phyloP scores from a whole-genome alignment of 2,113 vertebrate species.

The Forbesichthys agassizii region DNA sequence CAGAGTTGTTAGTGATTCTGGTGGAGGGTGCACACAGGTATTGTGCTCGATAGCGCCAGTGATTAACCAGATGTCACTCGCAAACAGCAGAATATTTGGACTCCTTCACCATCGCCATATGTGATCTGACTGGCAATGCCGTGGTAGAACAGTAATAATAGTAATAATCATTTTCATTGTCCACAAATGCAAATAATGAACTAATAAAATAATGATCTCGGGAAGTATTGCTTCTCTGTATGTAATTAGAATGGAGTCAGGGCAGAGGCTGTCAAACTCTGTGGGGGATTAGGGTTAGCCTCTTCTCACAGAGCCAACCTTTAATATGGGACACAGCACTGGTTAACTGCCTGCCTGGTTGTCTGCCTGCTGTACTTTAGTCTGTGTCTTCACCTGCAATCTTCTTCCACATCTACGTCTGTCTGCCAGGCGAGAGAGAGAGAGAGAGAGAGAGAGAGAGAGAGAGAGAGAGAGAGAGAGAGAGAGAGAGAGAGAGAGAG shows the following conservation, averaged over 20 bases:
- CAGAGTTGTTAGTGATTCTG: neutral
- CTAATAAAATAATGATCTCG: no score
- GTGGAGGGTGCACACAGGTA: neutral
- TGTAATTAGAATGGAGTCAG: constrained; percentile 7
- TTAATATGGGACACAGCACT: no score
- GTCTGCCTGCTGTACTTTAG: no score
- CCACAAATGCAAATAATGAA: neutral
- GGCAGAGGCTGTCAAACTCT: neutral
- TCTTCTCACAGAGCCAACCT: neutral
- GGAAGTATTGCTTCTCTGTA: neutral
- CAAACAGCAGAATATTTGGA: neutral
- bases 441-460: no score
- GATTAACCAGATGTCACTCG: neutral
- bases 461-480: no score
- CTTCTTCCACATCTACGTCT: no score
- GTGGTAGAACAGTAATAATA: neutral
- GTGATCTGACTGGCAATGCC: neutral
- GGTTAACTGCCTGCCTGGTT: neutral
- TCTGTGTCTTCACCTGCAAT: no score
- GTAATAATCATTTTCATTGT: constrained; percentile 14
- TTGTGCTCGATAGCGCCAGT: neutral
- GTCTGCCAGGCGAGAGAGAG: no score
- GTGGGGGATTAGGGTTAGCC: neutral
- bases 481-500: no score
- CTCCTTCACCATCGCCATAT: neutral